Evolutionary conservation across 1,140 invertebrate genomes (phyloP), one percentile per base, ranked within the genome.

Genomic region (Drosophila truncata): DNA sequence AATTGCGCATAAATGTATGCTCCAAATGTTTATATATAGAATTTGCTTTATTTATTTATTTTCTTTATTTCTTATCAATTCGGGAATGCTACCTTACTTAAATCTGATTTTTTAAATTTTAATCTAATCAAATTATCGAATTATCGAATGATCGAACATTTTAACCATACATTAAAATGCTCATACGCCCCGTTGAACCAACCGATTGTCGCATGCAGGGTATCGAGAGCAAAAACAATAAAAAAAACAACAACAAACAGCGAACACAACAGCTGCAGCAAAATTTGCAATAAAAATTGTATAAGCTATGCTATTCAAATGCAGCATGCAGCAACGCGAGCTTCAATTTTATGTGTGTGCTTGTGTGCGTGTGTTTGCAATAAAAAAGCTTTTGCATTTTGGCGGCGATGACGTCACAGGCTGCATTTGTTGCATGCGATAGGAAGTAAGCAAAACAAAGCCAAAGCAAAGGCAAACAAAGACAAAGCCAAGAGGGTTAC

Each of bases 351-450:
- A 54, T 35, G 9, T 37, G 52, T 55, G 33, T 9, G 13, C 25
- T 3, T 47, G 20, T 42, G n/a, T 58, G 37, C 35, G 20, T 37
- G 41, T 65, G 23, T 29, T 16, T 33, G 16, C 29, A 46, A 35
- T 27, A 41, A 23, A 77, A 78, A 76, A n/a, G 83, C 69, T 80
- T 50, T 58, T 54, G 33, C 20, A n/a, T 37, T 55, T 55, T 55
- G 14, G 14, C 33, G 47, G 9, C 60, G 44, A 65, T 86, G 78
- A 82, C 82, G 82, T 85, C 74, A 85, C 74, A 72, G 61, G 52
- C 82, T 85, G 82, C 78, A 85, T 85, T 86, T 85, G 82, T 86
- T 85, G 82, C 78, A 85, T 60, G 75, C 78, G 35, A 69, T 33
- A 54, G 42, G 31, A 60, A 60, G 57, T 11, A 59, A 41, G 6